phyloP scores from a whole-genome alignment of 2,888 invertebrate species.

The Agonum fuliginosum region DNA sequence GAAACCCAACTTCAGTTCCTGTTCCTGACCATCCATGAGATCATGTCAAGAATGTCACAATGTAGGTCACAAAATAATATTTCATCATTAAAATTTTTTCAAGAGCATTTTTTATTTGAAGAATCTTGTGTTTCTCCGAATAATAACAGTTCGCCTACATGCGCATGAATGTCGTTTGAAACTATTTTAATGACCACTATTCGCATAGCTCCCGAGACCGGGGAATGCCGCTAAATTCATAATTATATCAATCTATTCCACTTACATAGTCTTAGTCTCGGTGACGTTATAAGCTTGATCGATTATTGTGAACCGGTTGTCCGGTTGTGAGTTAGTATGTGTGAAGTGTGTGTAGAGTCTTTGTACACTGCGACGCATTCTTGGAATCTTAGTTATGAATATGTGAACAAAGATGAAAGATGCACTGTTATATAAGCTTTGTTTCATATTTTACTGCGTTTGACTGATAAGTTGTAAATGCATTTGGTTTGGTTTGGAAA shows the following conservation, averaged over 20 bases:
- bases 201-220: constrained; percentile 28
- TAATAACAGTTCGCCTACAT: constrained; percentile 20
- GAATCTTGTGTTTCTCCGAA: constrained; percentile 2
- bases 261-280: constrained; percentile 11
- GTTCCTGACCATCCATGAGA: too few relatives aligned
- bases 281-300: constrained; percentile 29
- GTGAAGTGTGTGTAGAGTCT: neutral
- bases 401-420: neutral
- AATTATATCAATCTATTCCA: constrained; percentile 64
- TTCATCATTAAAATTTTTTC: constrained; percentile 18
- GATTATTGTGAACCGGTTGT: constrained; percentile 37
- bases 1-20: too few relatives aligned
- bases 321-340: neutral
- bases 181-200: constrained; percentile 31
- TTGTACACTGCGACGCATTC: constrained; percentile 23
- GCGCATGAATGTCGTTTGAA: constrained; percentile 4
- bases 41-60: constrained; percentile 2
- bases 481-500: too few relatives aligned
- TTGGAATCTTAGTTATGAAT: constrained; percentile 17
- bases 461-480: too few relatives aligned
- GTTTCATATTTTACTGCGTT: neutral
- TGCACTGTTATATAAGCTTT: neutral
- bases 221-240: constrained; percentile 65
- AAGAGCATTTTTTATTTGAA: constrained; percentile 10
- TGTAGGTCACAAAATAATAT: constrained; percentile 25